phyloP scores from a whole-genome alignment of 2,113 vertebrate genomes.

The Sphyrna mokarran region DNA sequence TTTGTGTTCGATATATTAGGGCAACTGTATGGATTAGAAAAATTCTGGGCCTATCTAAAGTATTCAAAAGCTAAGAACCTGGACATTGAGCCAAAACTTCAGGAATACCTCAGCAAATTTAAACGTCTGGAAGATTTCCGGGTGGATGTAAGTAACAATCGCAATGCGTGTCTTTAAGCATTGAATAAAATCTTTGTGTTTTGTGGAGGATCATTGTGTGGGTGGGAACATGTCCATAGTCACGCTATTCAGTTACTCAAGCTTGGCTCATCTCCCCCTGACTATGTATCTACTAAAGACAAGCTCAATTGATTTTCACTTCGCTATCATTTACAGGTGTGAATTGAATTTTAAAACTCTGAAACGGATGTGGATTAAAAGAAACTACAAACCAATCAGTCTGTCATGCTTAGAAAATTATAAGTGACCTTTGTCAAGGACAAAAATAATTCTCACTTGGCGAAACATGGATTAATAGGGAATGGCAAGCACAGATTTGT shows the following conservation, averaged over 20 bases:
- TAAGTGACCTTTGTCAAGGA: not conserved
- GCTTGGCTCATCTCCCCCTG: not conserved
- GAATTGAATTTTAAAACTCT: not conserved
- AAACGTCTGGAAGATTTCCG: conserved; percentile 95
- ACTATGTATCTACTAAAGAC: not conserved
- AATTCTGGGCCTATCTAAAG: conserved; percentile 98
- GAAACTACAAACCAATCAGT: not conserved
- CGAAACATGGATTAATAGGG: not conserved
- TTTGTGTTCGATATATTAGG: conserved; percentile 53
- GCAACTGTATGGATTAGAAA: conserved; percentile 95
- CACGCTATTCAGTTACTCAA: not conserved
- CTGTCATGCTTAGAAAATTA: not conserved
- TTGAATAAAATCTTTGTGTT: not conserved
- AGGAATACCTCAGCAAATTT: conserved; percentile 88
- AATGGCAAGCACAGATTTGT: not conserved
- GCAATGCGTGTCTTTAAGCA: not conserved
- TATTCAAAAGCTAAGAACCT: conserved; percentile 95
- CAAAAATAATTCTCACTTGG: not conserved
- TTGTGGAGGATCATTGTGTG: not conserved
- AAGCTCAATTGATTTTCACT: not conserved
- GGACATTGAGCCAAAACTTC: conserved; percentile 89
- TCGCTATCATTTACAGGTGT: not conserved
- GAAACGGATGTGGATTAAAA: not conserved
- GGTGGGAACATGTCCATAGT: not conserved
- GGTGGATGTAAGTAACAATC: conserved; percentile 76